phyloP scores from a whole-genome alignment of 2,888 invertebrate species.

The Trissolcus brochymenae region DNA sequence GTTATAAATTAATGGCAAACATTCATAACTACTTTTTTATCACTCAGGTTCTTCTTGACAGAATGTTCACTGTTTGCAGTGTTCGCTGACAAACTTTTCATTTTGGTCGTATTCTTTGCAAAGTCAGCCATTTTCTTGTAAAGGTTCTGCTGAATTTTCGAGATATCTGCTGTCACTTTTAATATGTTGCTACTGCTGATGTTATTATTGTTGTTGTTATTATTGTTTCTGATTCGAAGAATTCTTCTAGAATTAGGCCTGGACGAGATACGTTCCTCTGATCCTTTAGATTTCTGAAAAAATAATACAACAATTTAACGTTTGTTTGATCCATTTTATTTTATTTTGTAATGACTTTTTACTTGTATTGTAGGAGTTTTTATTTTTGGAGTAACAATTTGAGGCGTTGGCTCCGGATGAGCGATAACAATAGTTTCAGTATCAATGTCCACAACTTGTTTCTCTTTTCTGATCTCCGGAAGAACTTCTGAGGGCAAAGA shows the following conservation, averaged over 20 bases:
- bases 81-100: slow-evolving; percentile 23
- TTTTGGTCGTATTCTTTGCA: slow-evolving; percentile 16
- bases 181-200: slow-evolving; percentile 20
- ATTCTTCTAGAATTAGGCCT: slow-evolving; percentile 17
- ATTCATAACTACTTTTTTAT: slow-evolving; percentile 44
- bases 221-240: slow-evolving; percentile 8
- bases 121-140: slow-evolving; percentile 40
- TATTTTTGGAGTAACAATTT: slow-evolving; percentile 12
- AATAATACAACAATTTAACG: neutral
- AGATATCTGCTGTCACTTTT: slow-evolving; percentile 33
- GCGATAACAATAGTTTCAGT: slow-evolving; percentile 26
- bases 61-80: slow-evolving; percentile 12
- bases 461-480: slow-evolving; percentile 39
- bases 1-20: slow-evolving; percentile 9
- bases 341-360: neutral
- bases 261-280: slow-evolving; percentile 3
- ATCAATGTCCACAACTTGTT: slow-evolving; percentile 21
- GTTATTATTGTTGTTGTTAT: neutral
- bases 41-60: slow-evolving; percentile 23
- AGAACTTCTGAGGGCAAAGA: slow-evolving; percentile 32
- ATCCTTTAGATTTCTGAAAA: slow-evolving; percentile 23
- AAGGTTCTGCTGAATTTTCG: slow-evolving; percentile 36
- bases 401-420: slow-evolving; percentile 5
- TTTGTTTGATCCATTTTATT: neutral
- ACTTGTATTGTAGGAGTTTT: slow-evolving; percentile 24